Conservation (phyloP, 2,797 vertebrate species). For the Heteromormyrus szaboi region DNA sequence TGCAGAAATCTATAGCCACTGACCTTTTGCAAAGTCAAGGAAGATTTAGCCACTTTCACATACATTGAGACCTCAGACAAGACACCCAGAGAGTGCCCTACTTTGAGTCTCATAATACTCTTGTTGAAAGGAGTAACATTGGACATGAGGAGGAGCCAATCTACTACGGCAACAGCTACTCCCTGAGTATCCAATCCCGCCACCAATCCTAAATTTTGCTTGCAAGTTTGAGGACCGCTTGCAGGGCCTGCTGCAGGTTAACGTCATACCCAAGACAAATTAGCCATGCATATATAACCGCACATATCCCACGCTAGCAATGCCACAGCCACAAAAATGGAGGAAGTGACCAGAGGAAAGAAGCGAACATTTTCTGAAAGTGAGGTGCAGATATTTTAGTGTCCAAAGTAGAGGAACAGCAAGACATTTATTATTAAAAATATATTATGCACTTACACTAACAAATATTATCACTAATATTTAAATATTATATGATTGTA, state of each 20-base stretch:
- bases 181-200: not conserved
- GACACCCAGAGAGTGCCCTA: too few relatives aligned
- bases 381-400: not conserved
- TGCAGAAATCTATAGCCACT: not conserved
- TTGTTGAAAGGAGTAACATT: too few relatives aligned
- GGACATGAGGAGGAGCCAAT: not conserved
- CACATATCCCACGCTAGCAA: not conserved
- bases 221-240: not conserved
- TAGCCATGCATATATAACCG: not conserved
- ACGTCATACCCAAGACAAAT: not conserved
- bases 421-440: not conserved
- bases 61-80: not conserved
- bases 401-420: not conserved
- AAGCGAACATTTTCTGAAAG: not conserved
- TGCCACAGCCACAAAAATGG: not conserved
- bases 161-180: not conserved
- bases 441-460: not conserved
- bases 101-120: too few relatives aligned
- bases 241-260: not conserved
- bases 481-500: not conserved
- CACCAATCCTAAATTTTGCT: not conserved
- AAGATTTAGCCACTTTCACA: not conserved
- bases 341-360: not conserved
- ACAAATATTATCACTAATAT: not conserved
- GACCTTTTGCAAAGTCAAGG: not conserved